phyloP scores from a whole-genome alignment of 2,888 invertebrate genomes.

The Eristalinus sepulchralis region DNA sequence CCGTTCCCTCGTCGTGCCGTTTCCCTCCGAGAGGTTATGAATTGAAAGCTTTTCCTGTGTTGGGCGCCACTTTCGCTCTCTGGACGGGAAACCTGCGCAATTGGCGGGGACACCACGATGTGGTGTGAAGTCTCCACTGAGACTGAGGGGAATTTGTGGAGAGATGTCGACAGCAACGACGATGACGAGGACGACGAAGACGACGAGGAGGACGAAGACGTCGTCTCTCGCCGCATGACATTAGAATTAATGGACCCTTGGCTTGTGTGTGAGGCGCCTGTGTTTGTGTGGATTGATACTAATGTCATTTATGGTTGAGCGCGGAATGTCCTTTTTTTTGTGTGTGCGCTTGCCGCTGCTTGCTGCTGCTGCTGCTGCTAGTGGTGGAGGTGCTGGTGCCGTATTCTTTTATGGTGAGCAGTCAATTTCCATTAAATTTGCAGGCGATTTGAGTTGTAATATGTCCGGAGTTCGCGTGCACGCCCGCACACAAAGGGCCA shows the following conservation, averaged over 20 bases:
- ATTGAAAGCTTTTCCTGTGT: conserved; percentile 59
- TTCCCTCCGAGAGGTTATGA: conserved; percentile 31
- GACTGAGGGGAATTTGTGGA: conserved; percentile 12
- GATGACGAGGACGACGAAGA: too few species aligned
- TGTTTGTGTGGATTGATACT: conserved; percentile 32
- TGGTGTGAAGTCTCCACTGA: conserved; percentile 36
- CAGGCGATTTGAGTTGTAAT: conserved; percentile 48
- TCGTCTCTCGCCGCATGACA: conserved; percentile 26
- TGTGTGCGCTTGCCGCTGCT: not conserved
- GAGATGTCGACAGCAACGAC: not conserved
- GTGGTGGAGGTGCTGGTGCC: not conserved
- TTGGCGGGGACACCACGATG: conserved; percentile 38
- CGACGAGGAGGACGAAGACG: too few species aligned
- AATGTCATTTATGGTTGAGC: conserved; percentile 55
- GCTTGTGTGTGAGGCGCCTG: not conserved
- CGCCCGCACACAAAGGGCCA: conserved; percentile 5
- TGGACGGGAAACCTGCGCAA: conserved; percentile 43
- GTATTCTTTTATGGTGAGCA: conserved; percentile 45
- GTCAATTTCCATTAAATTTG: conserved; percentile 57
- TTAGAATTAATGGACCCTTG: conserved; percentile 31
- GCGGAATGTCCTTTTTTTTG: conserved; percentile 24
- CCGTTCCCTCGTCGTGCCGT: not conserved
- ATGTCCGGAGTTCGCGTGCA: conserved; percentile 23
- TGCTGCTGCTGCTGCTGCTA: not conserved
- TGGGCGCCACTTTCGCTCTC: conserved; percentile 26